Evolutionary conservation across 1,140 invertebrate species (phyloP), one percentile per base, ranked within the genome.

Genomic region (Lucilia cuprina): DNA sequence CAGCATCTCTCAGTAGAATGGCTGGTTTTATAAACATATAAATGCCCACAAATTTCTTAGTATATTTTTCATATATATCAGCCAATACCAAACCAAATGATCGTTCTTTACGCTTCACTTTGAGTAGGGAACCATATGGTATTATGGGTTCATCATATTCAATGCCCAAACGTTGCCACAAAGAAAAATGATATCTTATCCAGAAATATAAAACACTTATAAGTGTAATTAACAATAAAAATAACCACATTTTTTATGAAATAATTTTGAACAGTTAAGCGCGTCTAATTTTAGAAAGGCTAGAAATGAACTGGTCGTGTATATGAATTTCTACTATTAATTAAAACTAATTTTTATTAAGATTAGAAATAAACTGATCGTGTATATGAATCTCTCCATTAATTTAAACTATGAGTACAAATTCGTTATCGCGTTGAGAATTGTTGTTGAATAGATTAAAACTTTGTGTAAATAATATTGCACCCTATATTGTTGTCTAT

Each of bases 1-100:
- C 87, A 0, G 91, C 91, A 88, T 94, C 93, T 2, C 92, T 88
- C 3, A 93, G 17, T 2, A 93, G 35, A 0, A 93, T 82, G 0
- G 82, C 86, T 0, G 92, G 92, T 13, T 86, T 84, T 70, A 88
- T 82, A 14, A 87, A 84, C 82, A 91, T 83, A 83, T 90, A 90
- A 14, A 91, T 86, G 10, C 89, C 89, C 19, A 91, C 86, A 70
- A 90, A 83, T 50, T 85, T 86, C 2, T 83, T 65, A 13, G 30
- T 82, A 41, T 84, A 87, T 0, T 82, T 80, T 10, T 85, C 83
- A 25, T 91, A 91, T 9, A 91, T 70, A 74, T 91, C 87, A 12
- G 83, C 75, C 4, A 90, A 19, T 0, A 84, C 84, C 21, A 86
- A 35, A 13, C 89, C 89, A 65, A 91, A 86, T 19, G 86, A 82